Base-by-base conservation (phyloP, 2,888 invertebrate species). In the Hydropsyche betteni region DNA sequence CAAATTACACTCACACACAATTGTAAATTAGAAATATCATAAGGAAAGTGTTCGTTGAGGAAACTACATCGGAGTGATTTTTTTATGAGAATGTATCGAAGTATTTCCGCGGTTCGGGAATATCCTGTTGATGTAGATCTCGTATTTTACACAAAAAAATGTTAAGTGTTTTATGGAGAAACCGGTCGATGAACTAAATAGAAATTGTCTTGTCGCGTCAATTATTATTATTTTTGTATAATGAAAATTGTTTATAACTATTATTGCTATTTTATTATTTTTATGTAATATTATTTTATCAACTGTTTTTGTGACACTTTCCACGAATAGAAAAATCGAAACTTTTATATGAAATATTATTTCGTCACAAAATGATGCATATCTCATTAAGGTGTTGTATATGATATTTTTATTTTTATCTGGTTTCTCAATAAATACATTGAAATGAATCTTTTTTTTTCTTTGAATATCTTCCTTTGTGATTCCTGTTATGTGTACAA, bases 321-420 rank as follows among this genome's bases (percentile, higher is more conserved):
- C 6, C 44, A 10, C 1, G 44, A 44, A 8, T 44, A 10, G 7
- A 44, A 44, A 44, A 44, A 10, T 44, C n/a, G 10, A 36, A 64
- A 6, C 34, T 16, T 64, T 10, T 64, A 33, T 36, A 12, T 36
- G 36, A 64, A 36, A 24, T 81, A 81, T 82, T 81, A 82, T 81
- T 64, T 74, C 58, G 51, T 74, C 64, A 74, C 74, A 68, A 64
- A 64, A 58, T 34, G 55, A 73, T 73, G 73, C 64, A 73, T 73
- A 73, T 64, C 64, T 53, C 33, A 44, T n/a, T 38, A 51, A 70
- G 51, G 70, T 70, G 53, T 70, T 34, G 12, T 38, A 33, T 34
- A 58, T 72, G 58, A 44, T 24, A 44, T 44, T 44, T 44, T 44
- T 71, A 71, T 58, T 70, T 71, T 75, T 77, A 74, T 75, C 75